Conservation (phyloP, 1,140 invertebrate genomes). For the Sminthurinus signatus region DNA sequence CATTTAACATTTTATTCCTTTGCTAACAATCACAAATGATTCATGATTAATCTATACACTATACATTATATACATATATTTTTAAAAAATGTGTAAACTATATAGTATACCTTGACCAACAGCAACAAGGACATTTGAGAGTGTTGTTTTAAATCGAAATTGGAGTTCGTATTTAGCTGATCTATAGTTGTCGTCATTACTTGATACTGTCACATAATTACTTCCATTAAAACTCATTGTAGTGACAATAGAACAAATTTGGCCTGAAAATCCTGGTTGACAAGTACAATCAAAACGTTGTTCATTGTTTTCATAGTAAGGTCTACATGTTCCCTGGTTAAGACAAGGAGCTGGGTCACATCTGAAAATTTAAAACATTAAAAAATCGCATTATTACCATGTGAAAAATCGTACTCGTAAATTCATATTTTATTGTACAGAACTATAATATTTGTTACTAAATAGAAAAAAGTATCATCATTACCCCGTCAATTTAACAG, state of each 20-base stretch:
- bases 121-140: slow-evolving; percentile 75
- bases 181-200: slow-evolving; percentile 23
- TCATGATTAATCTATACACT: too few relatives aligned
- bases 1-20: too few relatives aligned
- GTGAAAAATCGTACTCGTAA: too few relatives aligned
- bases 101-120: slow-evolving; percentile 62
- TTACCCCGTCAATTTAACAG: slow-evolving; percentile 74
- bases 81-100: too few relatives aligned
- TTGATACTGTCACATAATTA: slow-evolving; percentile 53
- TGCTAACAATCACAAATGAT: too few relatives aligned
- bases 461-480: too few relatives aligned
- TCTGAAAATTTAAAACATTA: too few relatives aligned
- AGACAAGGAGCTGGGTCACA: slow-evolving; percentile 66
- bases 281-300: slow-evolving; percentile 83
- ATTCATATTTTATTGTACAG: too few relatives aligned
- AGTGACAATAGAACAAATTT: slow-evolving; percentile 50
- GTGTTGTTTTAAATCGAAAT: slow-evolving; percentile 82
- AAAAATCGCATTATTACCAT: too few relatives aligned
- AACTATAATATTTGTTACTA: too few relatives aligned
- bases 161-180: slow-evolving; percentile 76
- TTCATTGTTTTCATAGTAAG: slow-evolving; percentile 68
- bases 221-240: slow-evolving; percentile 76
- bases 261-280: slow-evolving; percentile 59
- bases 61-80: too few relatives aligned
- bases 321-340: slow-evolving; percentile 75